Evolutionary conservation across 2,888 invertebrate genomes (phyloP), one percentile per base, ranked within the genome.

Genomic region (Lasioglossum vierecki): DNA sequence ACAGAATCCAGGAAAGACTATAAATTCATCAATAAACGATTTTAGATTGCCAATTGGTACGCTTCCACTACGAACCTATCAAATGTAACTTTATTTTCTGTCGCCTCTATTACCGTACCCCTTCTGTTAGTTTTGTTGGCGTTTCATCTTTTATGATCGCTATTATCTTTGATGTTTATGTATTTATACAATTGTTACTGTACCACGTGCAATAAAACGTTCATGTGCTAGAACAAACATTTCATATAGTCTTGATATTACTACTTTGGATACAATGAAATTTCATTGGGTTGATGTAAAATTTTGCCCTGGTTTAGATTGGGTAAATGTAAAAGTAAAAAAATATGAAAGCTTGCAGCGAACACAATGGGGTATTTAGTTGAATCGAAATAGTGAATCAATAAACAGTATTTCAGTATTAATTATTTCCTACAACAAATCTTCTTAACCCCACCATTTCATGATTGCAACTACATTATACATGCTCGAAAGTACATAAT

Each of bases 21-120:
- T 90, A 90, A 90, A 90, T 89, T 89, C 88, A 76, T 89, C 84
- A 57, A 79, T 82, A 72, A 75, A 70, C 79, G 77, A 85, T 83
- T 71, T 63, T 63, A 80, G 57, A 86, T 80, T 70, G 74, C 44
- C 53, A 80, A 89, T 84, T 82, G 78, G 75, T 41, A 46, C 35
- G 44, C 15, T 30, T 60, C 22, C 2, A 3, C 30, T 35, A 49
- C n/a, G 39, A 11, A 46, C 18, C 60, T 8, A 53, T 78, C 18
- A 53, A 77, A 49, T 18, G 41, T 44, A 46, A 41, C 74, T 83
- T 81, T 49, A 77, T 66, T 72, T 57, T 9, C 60, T 66, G 60
- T 18, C n/a, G 26, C 8, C 18, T 44, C 22, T 30, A 22, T 46
- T 15, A 75, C 13, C 5, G 22, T 41, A 30, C 26, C 18, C 11